Evolutionary conservation across 2,888 invertebrate species (phyloP).

Genomic region (Eupithecia insigniata): DNA sequence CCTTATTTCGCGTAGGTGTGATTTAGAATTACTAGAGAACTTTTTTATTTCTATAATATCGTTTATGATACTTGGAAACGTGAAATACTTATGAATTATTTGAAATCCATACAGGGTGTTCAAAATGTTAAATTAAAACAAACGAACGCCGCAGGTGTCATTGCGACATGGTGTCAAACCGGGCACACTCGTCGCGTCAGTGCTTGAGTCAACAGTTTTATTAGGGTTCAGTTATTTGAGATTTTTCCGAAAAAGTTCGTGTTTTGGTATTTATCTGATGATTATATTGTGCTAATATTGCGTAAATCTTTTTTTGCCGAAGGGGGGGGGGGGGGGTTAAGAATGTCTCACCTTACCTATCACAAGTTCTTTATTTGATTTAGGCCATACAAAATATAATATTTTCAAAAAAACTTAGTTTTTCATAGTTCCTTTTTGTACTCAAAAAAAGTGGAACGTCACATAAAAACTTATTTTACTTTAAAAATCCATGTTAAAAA

Average conservation of each 20-base stretch:
- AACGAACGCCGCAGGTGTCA: slow-evolving; percentile 71
- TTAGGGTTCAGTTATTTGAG: slow-evolving; percentile 55
- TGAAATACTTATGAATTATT: neutral
- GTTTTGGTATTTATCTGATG: neutral
- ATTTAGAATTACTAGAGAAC: neutral
- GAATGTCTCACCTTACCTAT: no score
- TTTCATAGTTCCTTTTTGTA: neutral
- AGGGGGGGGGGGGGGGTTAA: no score
- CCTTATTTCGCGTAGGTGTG: slow-evolving; percentile 1
- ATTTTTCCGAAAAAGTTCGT: neutral
- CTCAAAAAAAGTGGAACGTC: neutral
- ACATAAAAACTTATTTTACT: neutral
- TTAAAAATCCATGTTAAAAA: no score
- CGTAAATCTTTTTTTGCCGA: no score
- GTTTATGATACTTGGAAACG: neutral
- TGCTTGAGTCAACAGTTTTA: slow-evolving; percentile 61
- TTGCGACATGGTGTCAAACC: slow-evolving; percentile 64
- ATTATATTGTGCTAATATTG: neutral
- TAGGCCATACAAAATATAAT: neutral
- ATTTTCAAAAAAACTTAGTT: no score
- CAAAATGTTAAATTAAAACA: slow-evolving; percentile 55
- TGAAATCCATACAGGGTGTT: slow-evolving; percentile 13
- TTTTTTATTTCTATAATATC: neutral
- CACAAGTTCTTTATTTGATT: neutral
- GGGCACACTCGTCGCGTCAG: slow-evolving; percentile 57